A percentile compares a stretch with the other conserved stretches of the same genome.
phyloP scores from a whole-genome alignment of 2,113 vertebrate species.

The Rhagologus leucostigma region DNA sequence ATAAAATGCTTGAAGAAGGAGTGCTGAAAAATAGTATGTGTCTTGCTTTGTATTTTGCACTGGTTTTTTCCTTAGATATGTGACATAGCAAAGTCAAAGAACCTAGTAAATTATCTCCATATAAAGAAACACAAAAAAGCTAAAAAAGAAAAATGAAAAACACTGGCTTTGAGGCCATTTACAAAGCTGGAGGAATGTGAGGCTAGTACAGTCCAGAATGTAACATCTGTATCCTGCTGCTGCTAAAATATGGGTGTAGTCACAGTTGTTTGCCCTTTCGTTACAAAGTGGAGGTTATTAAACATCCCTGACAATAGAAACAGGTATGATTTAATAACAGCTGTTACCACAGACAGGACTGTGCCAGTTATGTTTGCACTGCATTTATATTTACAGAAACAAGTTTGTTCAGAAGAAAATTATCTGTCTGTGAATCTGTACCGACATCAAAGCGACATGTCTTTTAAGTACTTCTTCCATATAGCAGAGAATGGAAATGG shows the following conservation, averaged over 20 bases:
- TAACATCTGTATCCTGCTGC: constrained; percentile 35
- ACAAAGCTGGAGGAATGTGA: not conserved
- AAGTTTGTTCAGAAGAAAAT: constrained; percentile 47
- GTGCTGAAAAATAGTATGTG: not conserved
- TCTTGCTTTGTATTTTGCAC: not conserved
- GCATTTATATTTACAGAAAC: constrained; percentile 27
- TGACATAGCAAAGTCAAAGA: not conserved
- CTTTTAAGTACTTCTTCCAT: not conserved
- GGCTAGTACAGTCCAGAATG: not conserved
- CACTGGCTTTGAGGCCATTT: not conserved
- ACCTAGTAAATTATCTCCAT: not conserved
- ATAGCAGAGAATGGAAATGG: not conserved
- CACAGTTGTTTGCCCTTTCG: not conserved
- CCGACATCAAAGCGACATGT: not conserved
- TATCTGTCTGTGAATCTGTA: constrained; percentile 6
- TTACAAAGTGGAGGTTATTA: not conserved
- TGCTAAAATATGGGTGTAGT: constrained; percentile 25
- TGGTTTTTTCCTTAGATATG: not conserved
- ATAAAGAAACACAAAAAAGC: not conserved
- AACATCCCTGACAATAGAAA: constrained; percentile 17
- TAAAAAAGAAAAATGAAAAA: not conserved
- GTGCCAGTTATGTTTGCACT: constrained; percentile 13
- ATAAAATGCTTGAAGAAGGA: not conserved
- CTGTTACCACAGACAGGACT: constrained; percentile 9
- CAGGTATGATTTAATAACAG: constrained; percentile 43